phyloP scores from a whole-genome alignment of 2,113 vertebrate species.

The Octodon degus region DNA sequence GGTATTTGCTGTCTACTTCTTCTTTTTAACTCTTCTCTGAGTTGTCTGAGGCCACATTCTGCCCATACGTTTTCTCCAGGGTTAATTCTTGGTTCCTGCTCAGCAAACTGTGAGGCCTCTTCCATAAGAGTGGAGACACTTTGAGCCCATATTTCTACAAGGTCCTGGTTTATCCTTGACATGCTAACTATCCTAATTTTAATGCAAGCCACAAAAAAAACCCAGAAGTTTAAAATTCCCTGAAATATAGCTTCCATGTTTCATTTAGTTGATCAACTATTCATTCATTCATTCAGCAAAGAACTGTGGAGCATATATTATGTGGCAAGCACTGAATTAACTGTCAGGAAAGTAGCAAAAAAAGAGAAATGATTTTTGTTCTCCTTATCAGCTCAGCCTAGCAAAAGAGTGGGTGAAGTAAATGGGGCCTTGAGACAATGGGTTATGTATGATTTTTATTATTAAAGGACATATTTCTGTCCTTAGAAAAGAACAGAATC shows the following conservation, averaged over 20 bases:
- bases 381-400: neutral
- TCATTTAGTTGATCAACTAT: neutral
- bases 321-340: neutral
- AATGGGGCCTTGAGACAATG: neutral
- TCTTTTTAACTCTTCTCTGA: slow-evolving; percentile 52
- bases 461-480: neutral
- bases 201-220: neutral
- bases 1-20: neutral
- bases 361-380: neutral
- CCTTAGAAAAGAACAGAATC: neutral
- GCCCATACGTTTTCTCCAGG: slow-evolving; percentile 16
- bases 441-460: neutral
- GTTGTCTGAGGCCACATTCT: slow-evolving; percentile 3
- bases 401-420: neutral
- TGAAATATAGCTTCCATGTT: neutral
- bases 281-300: slow-evolving; percentile 28
- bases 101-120: slow-evolving; percentile 2
- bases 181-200: neutral
- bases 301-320: neutral
- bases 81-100: slow-evolving; percentile 32
- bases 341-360: neutral
- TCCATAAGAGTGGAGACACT: neutral
- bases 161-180: neutral
- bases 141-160: slow-evolving; percentile 1
- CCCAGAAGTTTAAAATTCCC: neutral